Base-by-base conservation (phyloP, 2,113 vertebrate genomes). In the Tachysurus fulvidraco region DNA sequence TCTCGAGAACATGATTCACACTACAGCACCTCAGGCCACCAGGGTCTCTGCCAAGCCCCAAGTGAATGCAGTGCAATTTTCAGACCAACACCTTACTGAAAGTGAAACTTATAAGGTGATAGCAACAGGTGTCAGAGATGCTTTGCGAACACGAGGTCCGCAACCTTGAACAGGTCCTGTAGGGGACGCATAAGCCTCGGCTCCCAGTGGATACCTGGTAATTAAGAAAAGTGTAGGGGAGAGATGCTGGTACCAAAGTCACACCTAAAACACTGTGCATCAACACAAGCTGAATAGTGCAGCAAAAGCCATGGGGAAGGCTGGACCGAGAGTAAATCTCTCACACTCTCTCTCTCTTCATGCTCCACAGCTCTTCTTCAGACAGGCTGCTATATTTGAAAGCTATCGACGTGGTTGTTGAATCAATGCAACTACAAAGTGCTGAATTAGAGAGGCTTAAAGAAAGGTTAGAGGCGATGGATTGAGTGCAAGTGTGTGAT, bases 381-480 rank as follows among this genome's bases (percentile, higher is more conserved):
- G 89, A 94, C 89, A 92, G 93, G 89, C 90, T 89, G 91, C 91
- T 86, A 86, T 91, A 93, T 94, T 93, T 94, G 91, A 95, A 93
- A 93, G 91, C 91, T 92, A 94, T 94, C 91, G 94, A 95, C 89
- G 88, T 79, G 88, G 90, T 90, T 92, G 93, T 93, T 91, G 86
- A 90, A 93, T 95, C 93, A 92, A 94, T 94, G 89, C 90, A 92
- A 93, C 91, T 94, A 93, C 93, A 94, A 92, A 94, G 93, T 93
- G 92, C 88, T 92, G 92, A 94, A 94, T 91, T 93, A 92, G 92
- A 93, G 91, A 92, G 88, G 93, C 90, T 91, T 86, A 73, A 89
- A 91, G 84, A 83, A 92, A 94, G 91, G 91, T 67, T 88, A 91
- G 83, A 88, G 83, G n/a, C 55, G 59, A 81, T 55, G 73, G 36